These are phyloP conservation scores for Clarias fuscus DNA, from an alignment of 2,797 vertebrate genomes.

Conservation along the genomic window DNA sequence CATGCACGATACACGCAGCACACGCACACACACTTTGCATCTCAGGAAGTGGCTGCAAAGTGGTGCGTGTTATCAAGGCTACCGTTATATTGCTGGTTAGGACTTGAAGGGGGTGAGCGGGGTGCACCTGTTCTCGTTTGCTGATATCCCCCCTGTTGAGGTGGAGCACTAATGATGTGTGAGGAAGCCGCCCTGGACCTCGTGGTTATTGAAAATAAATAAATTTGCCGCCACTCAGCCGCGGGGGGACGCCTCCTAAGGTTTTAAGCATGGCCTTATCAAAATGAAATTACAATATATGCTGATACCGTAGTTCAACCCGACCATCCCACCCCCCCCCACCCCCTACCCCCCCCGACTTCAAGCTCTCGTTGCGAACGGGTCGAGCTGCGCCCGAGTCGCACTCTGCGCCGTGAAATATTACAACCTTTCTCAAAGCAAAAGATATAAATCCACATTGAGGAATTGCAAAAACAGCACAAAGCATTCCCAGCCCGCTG, in stretches of 20 bases:
- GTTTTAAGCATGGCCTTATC: conserved; percentile 80
- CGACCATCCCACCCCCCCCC: conserved; percentile 26
- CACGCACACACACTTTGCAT: conserved; percentile 57
- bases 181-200: conserved; percentile 65
- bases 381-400: conserved; percentile 65
- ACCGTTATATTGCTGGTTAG: conserved; percentile 60
- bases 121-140: conserved; percentile 71
- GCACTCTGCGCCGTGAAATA: conserved; percentile 74
- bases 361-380: conserved; percentile 61
- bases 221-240: conserved; percentile 62
- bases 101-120: background rate
- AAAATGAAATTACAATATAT: conserved; percentile 85
- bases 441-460: conserved; percentile 84
- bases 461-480: conserved; percentile 86
- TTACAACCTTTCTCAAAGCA: conserved; percentile 84
- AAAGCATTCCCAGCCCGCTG: conserved; percentile 77
- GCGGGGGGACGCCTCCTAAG: conserved; percentile 64
- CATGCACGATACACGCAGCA: conserved; percentile 48
- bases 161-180: conserved; percentile 70
- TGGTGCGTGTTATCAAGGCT: conserved; percentile 71
- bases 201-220: conserved; percentile 73
- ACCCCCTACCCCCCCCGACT: conserved; percentile 41
- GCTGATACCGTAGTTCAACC: conserved; percentile 79
- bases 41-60: conserved; percentile 69
- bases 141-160: conserved; percentile 67